These are phyloP conservation scores for Drosophila basisetae DNA, from an alignment of 2,888 invertebrate genomes.

Conservation along the genomic window DNA sequence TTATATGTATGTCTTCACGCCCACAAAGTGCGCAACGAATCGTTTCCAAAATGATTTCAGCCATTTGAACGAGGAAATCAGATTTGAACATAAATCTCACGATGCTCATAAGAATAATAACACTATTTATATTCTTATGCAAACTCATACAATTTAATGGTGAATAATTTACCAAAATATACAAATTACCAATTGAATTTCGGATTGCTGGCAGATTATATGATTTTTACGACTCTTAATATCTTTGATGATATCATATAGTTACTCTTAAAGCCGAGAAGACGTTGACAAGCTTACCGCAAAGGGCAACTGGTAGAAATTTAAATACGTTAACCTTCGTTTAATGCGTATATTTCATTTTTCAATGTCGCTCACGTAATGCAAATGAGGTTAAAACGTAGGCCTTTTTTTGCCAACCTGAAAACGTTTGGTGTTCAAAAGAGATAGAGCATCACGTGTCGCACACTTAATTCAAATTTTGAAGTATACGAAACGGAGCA, in stretches of 20 bases:
- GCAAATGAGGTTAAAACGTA: constrained; percentile 13
- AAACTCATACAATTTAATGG: constrained; percentile 48
- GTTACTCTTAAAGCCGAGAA: not conserved
- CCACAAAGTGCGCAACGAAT: constrained; percentile 1
- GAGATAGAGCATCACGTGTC: constrained; percentile 54
- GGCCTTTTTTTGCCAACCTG: constrained; percentile 28
- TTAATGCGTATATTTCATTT: constrained; percentile 43
- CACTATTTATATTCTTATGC: constrained; percentile 21
- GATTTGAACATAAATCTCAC: constrained; percentile 10
- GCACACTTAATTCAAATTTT: not conserved
- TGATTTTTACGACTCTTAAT: not conserved
- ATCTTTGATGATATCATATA: constrained; percentile 21
- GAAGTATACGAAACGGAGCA: constrained; percentile 16
- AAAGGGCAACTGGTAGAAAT: constrained; percentile 17
- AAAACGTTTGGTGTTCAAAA: constrained; percentile 27
- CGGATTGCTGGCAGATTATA: not conserved
- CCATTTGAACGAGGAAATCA: constrained; percentile 47
- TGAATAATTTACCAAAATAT: constrained; percentile 11
- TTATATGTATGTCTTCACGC: not conserved
- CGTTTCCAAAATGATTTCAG: not conserved
- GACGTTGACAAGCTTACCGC: constrained; percentile 3
- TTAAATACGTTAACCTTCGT: constrained; percentile 49
- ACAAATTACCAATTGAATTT: constrained; percentile 7
- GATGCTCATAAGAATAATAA: constrained; percentile 19
- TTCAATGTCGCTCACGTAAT: constrained; percentile 72